Evolutionary conservation across 2,113 vertebrate species (phyloP), one percentile per base, ranked within the genome.

Genomic region (Bothrops jararaca): DNA sequence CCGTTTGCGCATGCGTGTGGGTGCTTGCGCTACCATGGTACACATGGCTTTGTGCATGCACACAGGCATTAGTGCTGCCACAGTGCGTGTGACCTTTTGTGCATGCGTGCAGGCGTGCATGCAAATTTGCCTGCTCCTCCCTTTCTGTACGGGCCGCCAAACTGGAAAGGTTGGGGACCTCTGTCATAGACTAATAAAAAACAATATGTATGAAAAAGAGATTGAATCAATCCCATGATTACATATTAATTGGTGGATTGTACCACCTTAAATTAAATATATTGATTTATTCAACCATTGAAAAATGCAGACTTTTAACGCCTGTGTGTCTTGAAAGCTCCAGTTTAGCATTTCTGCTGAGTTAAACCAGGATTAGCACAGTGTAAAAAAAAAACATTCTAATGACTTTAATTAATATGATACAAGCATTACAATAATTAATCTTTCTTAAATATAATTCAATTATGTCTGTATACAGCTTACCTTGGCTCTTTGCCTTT

Each of bases 331-430:
- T 42, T 60, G 6, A 86, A 91, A 80, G 60, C 34, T 92, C 34
- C 86, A 86, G 90, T 91, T 95, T 94, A 92, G 13, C 56, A 85
- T 94, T 95, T 86, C 57, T 18, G 45, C 88, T 91, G 85, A 92
- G 89, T 93, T 74, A 48, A 92, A 88, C 64, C 60, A 69, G 94
- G 93, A 93, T 95, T 89, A 94, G 56, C 53, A 22, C 91, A 53
- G 93, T 58, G 5, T n/a, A 34, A 69, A 69, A 74, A 91, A 93
- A 90, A 91, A 90, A 95, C 0, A 60, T 92, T 86, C 89, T 92
- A 90, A 23, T 53, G 64, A 18, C 92, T 80, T 94, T 85, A 56
- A 56, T 89, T 91, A 87, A 29, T 74, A 92, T 53, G 92, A 93
- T 93, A 13, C 1, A 69, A 89, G 91, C 52, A 0, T 90, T 86